Percentiles rank a stretch among this genome's conserved stretches.
Conservation (phyloP, 2,888 invertebrate species). For the Drosophila mulleri region DNA sequence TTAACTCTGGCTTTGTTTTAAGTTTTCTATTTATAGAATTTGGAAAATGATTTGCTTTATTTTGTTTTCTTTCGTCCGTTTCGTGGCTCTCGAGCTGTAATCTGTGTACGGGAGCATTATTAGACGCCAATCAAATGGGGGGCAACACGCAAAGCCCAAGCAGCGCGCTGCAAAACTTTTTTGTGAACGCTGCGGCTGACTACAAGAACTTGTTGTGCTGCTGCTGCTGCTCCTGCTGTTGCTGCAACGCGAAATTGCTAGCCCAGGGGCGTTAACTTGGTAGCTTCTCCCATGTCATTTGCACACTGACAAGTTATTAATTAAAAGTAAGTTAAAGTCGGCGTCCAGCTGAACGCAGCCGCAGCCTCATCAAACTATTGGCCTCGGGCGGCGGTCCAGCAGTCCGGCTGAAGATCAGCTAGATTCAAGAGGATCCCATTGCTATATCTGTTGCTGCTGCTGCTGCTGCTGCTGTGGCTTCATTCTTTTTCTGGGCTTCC, state of each 20-base stretch:
- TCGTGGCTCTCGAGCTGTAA: neutral
- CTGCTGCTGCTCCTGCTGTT: conserved; percentile 7
- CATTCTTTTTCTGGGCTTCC: neutral
- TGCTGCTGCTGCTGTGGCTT: too few relatives aligned
- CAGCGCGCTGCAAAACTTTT: conserved; percentile 13
- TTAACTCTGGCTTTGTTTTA: neutral
- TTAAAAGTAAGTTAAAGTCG: conserved; percentile 71
- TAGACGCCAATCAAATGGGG: conserved; percentile 15
- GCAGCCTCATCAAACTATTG: conserved; percentile 20
- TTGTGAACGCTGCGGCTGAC: conserved; percentile 6
- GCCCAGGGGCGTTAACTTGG: conserved; percentile 74
- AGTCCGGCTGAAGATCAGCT: conserved; percentile 26
- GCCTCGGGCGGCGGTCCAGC: conserved; percentile 1
- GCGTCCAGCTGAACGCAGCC: conserved; percentile 23
- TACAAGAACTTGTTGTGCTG: conserved; percentile 9
- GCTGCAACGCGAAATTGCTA: conserved; percentile 59
- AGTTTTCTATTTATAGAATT: conserved; percentile 6
- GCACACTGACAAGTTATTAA: conserved; percentile 82
- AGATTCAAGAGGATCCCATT: conserved; percentile 19
- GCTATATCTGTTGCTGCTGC: neutral
- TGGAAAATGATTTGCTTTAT: conserved; percentile 3
- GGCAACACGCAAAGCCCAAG: conserved; percentile 11
- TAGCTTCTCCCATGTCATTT: conserved; percentile 77
- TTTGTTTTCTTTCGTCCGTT: neutral
- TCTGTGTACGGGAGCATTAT: conserved; percentile 4